phyloP scores from a whole-genome alignment of 2,888 invertebrate genomes.

The Pseudococcus viburni region DNA sequence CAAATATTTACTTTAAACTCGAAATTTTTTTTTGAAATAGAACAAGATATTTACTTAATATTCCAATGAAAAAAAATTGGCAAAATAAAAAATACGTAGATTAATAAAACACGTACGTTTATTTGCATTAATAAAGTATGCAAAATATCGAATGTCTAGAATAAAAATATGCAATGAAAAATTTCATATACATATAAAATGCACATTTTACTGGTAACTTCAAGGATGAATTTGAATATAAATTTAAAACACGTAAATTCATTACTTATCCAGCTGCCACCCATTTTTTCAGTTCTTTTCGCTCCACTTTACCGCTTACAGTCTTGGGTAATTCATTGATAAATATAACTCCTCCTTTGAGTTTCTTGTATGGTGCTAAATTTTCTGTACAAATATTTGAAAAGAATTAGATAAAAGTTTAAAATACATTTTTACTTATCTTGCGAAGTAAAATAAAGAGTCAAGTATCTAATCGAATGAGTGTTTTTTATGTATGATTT shows the following conservation, averaged over 20 bases:
- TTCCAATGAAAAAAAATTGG: too few relatives aligned
- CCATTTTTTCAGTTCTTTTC: slow-evolving; percentile 75
- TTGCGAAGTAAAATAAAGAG: too few relatives aligned
- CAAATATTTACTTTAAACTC: too few relatives aligned
- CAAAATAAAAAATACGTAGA: too few relatives aligned
- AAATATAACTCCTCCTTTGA: slow-evolving; percentile 84
- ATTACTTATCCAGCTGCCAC: neutral
- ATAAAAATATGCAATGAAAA: too few relatives aligned
- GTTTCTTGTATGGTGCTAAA: slow-evolving; percentile 81
- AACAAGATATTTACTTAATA: too few relatives aligned
- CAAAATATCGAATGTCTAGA: too few relatives aligned
- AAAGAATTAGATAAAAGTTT: neutral
- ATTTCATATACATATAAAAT: neutral
- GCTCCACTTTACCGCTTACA: slow-evolving; percentile 83
- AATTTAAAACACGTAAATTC: neutral
- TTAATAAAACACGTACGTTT: too few relatives aligned
- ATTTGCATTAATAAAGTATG: too few relatives aligned
- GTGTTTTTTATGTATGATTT: neutral
- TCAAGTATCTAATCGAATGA: neutral
- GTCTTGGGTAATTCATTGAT: slow-evolving; percentile 82
- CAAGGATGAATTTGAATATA: neutral
- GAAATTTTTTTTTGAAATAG: too few relatives aligned
- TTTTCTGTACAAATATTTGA: slow-evolving; percentile 71
- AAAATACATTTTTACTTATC: neutral
- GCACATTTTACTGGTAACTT: neutral